Percentiles rank a stretch among this genome's conserved stretches.
Evolutionary conservation across 1,140 invertebrate genomes (phyloP).

Genomic region (Araneus ventricosus): DNA sequence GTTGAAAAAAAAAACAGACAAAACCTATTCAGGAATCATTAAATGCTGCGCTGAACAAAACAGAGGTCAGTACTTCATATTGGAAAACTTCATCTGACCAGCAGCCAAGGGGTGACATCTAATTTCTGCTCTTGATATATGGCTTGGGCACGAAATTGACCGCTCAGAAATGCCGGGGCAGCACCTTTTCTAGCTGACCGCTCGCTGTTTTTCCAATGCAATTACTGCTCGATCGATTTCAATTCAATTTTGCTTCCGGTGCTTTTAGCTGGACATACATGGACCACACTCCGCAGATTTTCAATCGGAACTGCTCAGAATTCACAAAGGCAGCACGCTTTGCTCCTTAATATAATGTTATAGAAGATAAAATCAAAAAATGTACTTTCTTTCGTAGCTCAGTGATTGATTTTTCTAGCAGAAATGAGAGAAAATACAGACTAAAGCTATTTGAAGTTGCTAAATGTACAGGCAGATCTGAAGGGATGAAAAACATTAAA

Average conservation of each 20-base stretch:
- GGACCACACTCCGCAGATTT: neutral
- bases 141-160: neutral
- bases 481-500: too few species aligned
- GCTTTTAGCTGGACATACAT: too few species aligned
- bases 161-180: neutral
- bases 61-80: neutral
- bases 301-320: neutral
- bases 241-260: slow-evolving; percentile 15
- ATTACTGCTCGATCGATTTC: slow-evolving; percentile 30
- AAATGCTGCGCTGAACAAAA: too few species aligned
- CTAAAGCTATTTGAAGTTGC: neutral
- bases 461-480: too few species aligned
- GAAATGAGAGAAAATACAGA: neutral
- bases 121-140: slow-evolving; percentile 16
- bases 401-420: neutral
- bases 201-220: slow-evolving; percentile 24
- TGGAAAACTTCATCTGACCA: neutral
- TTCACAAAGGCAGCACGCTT: neutral
- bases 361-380: neutral
- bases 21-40: too few species aligned
- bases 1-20: too few species aligned
- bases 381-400: neutral
- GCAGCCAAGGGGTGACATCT: neutral
- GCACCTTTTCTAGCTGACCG: slow-evolving; percentile 13
- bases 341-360: neutral